Conservation (phyloP, 2,888 invertebrate species). For the Parapristionchus giblindavisi region DNA sequence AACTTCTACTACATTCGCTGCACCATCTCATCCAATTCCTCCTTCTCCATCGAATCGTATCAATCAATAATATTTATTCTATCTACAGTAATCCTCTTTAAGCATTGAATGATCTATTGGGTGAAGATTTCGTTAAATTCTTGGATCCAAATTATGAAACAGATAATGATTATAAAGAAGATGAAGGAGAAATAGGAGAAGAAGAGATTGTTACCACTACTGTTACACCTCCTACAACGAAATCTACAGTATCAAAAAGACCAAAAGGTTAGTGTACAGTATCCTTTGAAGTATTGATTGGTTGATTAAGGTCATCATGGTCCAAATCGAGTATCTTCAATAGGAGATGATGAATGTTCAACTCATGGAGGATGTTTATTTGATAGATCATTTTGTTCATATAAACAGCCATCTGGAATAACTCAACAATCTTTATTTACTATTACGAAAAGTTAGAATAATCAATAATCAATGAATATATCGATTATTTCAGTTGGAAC, state of each 20-base stretch:
- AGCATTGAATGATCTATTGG: constrained; percentile 60
- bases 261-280: neutral
- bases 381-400: constrained; percentile 49
- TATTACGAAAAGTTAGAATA: constrained; percentile 42
- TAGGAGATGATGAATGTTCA: constrained; percentile 44
- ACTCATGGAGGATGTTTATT: constrained; percentile 55
- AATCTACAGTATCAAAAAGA: neutral
- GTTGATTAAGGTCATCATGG: constrained; percentile 43
- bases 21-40: constrained; percentile 12
- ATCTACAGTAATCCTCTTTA: constrained; percentile 29
- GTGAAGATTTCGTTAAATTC: constrained; percentile 59
- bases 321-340: too few relatives aligned
- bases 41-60: constrained; percentile 28
- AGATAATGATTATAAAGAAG: constrained; percentile 49
- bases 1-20: neutral
- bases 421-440: constrained; percentile 43
- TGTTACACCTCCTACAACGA: neutral
- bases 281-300: neutral
- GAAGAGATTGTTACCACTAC: constrained; percentile 27
- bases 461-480: neutral
- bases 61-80: neutral
- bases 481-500: constrained; percentile 49
- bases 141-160: constrained; percentile 59
- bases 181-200: constrained; percentile 32
- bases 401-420: constrained; percentile 48